These are phyloP conservation scores for Sycophila texana DNA, from an alignment of 2,888 invertebrate genomes.

Conservation along the genomic window DNA sequence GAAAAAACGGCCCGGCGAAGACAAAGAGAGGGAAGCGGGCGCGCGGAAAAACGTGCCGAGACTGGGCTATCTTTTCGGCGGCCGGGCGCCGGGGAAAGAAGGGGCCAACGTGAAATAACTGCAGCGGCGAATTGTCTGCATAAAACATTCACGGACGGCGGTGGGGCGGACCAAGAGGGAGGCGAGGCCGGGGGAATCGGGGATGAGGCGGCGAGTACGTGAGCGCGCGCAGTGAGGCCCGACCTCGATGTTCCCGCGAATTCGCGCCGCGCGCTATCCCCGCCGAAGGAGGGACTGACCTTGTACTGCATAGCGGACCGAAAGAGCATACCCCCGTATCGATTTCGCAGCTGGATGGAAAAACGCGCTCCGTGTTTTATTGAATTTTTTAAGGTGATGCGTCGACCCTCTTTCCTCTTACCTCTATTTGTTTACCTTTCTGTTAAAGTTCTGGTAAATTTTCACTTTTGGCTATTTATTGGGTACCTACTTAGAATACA, in stretches of 20 bases:
- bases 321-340: too few species aligned
- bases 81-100: background rate
- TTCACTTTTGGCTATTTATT: too few species aligned
- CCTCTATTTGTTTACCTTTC: too few species aligned
- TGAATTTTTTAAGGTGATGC: too few species aligned
- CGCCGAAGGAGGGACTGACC: slow-evolving; percentile 34
- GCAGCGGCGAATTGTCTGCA: slow-evolving; percentile 73
- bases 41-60: slow-evolving; percentile 66
- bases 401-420: too few species aligned
- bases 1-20: slow-evolving; percentile 34
- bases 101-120: slow-evolving; percentile 69
- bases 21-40: slow-evolving; percentile 3
- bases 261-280: background rate
- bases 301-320: slow-evolving; percentile 26
- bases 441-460: too few species aligned
- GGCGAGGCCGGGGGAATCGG: slow-evolving; percentile 59
- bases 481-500: too few species aligned
- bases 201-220: slow-evolving; percentile 59
- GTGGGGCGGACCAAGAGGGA: too few species aligned
- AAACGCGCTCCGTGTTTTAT: too few species aligned
- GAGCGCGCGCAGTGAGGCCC: slow-evolving; percentile 49
- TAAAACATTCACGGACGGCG: slow-evolving; percentile 70
- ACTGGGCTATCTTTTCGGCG: slow-evolving; percentile 66
- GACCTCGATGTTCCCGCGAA: slow-evolving; percentile 60
- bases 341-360: too few species aligned